These are phyloP conservation scores for Anodontia alba DNA, from an alignment of 2,888 invertebrate species.

Conservation along the genomic window DNA sequence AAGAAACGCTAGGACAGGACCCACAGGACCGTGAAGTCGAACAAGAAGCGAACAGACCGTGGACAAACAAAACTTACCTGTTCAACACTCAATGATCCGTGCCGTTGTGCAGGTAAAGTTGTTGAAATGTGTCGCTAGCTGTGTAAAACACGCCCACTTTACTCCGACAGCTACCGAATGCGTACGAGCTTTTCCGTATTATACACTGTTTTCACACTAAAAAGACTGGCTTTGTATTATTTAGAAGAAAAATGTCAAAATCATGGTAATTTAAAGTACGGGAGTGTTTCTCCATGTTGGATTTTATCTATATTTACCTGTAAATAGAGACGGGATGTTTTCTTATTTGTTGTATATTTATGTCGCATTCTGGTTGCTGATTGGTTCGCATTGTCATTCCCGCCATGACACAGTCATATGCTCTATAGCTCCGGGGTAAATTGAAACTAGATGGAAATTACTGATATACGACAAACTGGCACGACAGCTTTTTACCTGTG, in stretches of 20 bases:
- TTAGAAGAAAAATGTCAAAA: neutral
- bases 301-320: slow-evolving; percentile 9
- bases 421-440: slow-evolving; percentile 56
- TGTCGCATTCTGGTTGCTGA: slow-evolving; percentile 42
- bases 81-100: slow-evolving; percentile 56
- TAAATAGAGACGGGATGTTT: slow-evolving; percentile 39
- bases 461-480: slow-evolving; percentile 55
- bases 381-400: slow-evolving; percentile 58
- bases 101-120: slow-evolving; percentile 50
- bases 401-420: slow-evolving; percentile 57
- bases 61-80: slow-evolving; percentile 56
- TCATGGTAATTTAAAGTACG: neutral
- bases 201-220: neutral
- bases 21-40: slow-evolving; percentile 62
- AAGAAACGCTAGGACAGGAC: slow-evolving; percentile 58
- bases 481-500: slow-evolving; percentile 22
- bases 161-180: slow-evolving; percentile 38
- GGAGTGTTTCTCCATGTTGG: too few relatives aligned
- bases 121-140: slow-evolving; percentile 48
- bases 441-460: slow-evolving; percentile 55
- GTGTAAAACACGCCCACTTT: slow-evolving; percentile 52
- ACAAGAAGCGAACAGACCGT: slow-evolving; percentile 63
- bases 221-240: neutral
- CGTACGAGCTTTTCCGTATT: neutral
- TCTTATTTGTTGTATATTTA: slow-evolving; percentile 59